Percentiles rank a stretch among this genome's conserved stretches.
These are phyloP conservation scores for Sylvia atricapilla DNA, from an alignment of 2,113 vertebrate species.

Conservation along the genomic window DNA sequence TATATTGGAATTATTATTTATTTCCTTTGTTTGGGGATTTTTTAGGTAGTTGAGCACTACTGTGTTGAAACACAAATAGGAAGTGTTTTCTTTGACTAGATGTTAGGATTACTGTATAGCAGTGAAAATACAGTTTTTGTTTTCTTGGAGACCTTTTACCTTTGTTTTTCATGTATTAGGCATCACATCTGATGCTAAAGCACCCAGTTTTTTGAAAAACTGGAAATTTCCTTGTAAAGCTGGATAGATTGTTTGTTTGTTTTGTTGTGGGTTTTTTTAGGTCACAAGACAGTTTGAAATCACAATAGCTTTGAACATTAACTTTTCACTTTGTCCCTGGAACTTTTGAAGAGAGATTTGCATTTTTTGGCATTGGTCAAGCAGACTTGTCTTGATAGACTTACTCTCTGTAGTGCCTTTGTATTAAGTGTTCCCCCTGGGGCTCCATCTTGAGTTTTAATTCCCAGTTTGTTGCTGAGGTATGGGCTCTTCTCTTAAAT, in stretches of 20 bases:
- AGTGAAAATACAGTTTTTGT: background rate
- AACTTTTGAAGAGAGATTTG: constrained; percentile 17
- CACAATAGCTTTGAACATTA: constrained; percentile 10
- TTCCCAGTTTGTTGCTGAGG: constrained; percentile 62
- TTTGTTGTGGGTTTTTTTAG: background rate
- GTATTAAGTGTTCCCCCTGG: constrained; percentile 39
- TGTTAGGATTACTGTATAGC: background rate
- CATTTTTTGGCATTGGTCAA: constrained; percentile 43
- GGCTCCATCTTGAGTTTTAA: constrained; percentile 50
- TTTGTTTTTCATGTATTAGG: background rate
- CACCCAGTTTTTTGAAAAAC: background rate
- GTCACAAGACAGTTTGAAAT: background rate
- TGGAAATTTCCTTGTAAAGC: background rate
- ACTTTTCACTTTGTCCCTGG: constrained; percentile 18
- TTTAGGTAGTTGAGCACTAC: background rate
- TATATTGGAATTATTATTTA: background rate
- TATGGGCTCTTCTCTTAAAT: constrained; percentile 62
- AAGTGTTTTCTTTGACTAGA: background rate
- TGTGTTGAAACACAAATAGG: background rate
- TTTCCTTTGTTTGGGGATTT: background rate
- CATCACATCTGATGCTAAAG: background rate
- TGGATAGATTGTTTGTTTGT: background rate
- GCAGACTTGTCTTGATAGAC: constrained; percentile 28
- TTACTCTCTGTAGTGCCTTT: constrained; percentile 53
- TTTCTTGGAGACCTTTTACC: background rate